Conservation (phyloP, 2,797 vertebrate genomes). For the Eupleurogrammus muticus region DNA sequence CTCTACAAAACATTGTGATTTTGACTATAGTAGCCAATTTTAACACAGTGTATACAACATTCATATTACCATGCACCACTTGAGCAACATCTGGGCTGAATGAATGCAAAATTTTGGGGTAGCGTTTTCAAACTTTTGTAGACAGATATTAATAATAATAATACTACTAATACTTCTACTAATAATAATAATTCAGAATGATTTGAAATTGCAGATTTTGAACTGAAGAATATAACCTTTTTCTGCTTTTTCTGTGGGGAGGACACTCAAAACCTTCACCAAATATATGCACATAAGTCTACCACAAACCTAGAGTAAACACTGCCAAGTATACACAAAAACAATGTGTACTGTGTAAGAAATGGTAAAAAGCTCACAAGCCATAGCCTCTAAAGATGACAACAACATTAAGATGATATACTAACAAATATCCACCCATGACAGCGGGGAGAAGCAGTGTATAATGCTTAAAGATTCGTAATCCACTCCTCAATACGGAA, state of each 20-base stretch:
- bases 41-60: not conserved
- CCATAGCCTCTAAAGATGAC: not conserved
- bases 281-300: no score
- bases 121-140: no score
- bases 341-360: not conserved
- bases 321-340: not conserved
- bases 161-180: no score
- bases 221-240: no score
- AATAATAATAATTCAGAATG: no score
- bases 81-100: no score
- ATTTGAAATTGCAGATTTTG: no score
- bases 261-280: no score
- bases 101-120: no score
- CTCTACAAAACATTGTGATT: not conserved
- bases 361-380: not conserved
- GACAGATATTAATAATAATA: no score
- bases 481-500: conserved; percentile 30
- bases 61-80: not conserved
- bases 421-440: conserved; percentile 23
- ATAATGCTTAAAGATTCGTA: conserved; percentile 54
- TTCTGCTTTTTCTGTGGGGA: no score
- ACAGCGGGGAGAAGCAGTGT: conserved; percentile 27
- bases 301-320: no score
- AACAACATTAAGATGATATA: conserved; percentile 26
- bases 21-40: not conserved